Conservation (phyloP, 2,113 vertebrate species). For the Periophthalmus modestus region DNA sequence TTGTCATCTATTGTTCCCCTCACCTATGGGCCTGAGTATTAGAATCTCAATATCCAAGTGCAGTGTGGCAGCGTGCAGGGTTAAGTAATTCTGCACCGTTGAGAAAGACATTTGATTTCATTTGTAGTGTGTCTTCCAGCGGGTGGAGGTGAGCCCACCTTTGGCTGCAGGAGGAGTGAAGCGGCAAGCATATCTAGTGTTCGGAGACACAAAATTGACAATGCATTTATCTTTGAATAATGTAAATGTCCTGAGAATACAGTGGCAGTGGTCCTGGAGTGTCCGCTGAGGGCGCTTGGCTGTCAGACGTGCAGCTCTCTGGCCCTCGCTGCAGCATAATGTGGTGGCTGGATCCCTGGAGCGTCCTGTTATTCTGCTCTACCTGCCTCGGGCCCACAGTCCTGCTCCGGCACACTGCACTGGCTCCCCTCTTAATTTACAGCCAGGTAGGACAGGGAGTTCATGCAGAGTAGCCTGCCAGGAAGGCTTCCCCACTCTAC, state of each 20-base stretch:
- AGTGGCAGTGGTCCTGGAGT: slow-evolving; percentile 74
- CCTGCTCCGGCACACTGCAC: slow-evolving; percentile 64
- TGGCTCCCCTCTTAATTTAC: slow-evolving; percentile 76
- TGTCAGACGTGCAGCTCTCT: slow-evolving; percentile 69
- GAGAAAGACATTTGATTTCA: slow-evolving; percentile 83
- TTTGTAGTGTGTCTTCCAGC: slow-evolving; percentile 79
- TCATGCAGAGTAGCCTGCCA: slow-evolving; percentile 68
- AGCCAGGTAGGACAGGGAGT: slow-evolving; percentile 66
- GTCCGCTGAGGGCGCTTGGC: slow-evolving; percentile 67
- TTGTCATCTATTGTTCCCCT: slow-evolving; percentile 46
- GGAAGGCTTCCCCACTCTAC: slow-evolving; percentile 55
- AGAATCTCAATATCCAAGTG: slow-evolving; percentile 49
- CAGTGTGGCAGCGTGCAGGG: slow-evolving; percentile 59
- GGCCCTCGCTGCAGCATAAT: slow-evolving; percentile 69
- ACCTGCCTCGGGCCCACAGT: slow-evolving; percentile 64
- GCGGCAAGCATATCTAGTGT: slow-evolving; percentile 79
- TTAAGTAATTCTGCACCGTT: slow-evolving; percentile 79
- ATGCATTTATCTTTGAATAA: slow-evolving; percentile 89
- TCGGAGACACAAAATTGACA: slow-evolving; percentile 84
- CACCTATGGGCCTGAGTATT: slow-evolving; percentile 46
- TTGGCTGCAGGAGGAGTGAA: slow-evolving; percentile 79
- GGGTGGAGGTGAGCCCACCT: slow-evolving; percentile 79
- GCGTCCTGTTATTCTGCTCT: slow-evolving; percentile 55
- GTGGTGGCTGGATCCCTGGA: slow-evolving; percentile 67
- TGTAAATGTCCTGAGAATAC: slow-evolving; percentile 84